Evolutionary conservation across 2,888 invertebrate species (phyloP), one percentile per base, ranked within the genome.

Genomic region (Himalopsyche anomala): DNA sequence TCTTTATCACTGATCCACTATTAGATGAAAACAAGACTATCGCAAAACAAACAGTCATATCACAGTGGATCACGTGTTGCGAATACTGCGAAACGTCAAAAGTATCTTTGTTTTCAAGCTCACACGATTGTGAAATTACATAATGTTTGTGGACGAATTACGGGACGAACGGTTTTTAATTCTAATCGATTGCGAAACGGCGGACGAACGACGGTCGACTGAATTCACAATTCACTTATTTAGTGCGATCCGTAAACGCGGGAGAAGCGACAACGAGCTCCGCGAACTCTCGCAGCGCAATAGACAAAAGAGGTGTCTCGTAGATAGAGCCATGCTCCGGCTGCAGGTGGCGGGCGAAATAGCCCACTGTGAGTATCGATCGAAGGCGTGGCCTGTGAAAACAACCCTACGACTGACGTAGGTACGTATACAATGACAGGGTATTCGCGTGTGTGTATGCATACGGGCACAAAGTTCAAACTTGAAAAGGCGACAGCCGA

Each of bases 331-430:
- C 84, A 82, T 82, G 74, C 38, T 84, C 80, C 84, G 85, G 38
- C 36, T 82, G 84, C 85, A 85, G 84, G 85, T 87, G 85, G 81
- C 82, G 62, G 85, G 81, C 80, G 62, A 84, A 55, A 56, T 84
- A 82, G 69, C 38, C 82, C 85, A 85, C 86, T 56, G 83, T 42
- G 74, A 38, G 9, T 86, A 86, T 87, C 86, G 85, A 86, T 86
- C 87, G 87, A 83, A 86, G 87, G 87, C 85, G 85, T 86, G 85
- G 85, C 87, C 74, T 85, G 42, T n/a, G 80, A 83, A 55, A 19
- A 81, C 69, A 81, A 79, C 86, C 84, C 83, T 40, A 82, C 42
- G 62, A 19, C 40, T 40, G 38, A 74, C 74, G 74, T 74, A 38
- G 36, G 74, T 74, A 38, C 38, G 74, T 74, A 6, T 74, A 74